Conservation (phyloP, 1,140 invertebrate genomes). For the Solenopsis invicta region DNA sequence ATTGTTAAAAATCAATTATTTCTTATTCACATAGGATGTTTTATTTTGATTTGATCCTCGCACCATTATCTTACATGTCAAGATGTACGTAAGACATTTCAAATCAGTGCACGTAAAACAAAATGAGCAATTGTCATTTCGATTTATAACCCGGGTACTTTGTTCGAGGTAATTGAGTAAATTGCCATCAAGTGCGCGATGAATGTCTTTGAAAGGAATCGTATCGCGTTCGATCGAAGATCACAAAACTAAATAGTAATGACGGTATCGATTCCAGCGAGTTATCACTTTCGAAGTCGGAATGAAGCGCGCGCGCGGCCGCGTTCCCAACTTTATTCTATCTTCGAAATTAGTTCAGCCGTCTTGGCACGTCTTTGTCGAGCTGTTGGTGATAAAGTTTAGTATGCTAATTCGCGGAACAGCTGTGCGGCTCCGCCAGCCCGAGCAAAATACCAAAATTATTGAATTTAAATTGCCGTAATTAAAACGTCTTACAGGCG, state of each 20-base stretch:
- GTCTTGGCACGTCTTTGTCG: constrained; percentile 87
- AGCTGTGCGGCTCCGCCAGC: constrained; percentile 83
- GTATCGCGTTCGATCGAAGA: constrained; percentile 11
- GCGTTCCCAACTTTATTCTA: constrained; percentile 86
- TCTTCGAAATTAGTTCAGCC: constrained; percentile 87
- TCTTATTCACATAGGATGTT: background rate
- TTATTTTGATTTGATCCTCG: constrained; percentile 10
- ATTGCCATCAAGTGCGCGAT: constrained; percentile 23
- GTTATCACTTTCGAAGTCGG: constrained; percentile 80
- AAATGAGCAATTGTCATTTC: background rate
- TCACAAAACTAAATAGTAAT: constrained; percentile 79
- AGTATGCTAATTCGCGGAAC: constrained; percentile 87
- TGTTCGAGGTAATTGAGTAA: constrained; percentile 25
- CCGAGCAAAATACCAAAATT: constrained; percentile 85
- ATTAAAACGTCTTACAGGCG: constrained; percentile 84
- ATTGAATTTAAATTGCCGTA: constrained; percentile 88
- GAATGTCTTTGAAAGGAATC: constrained; percentile 3
- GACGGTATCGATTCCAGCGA: constrained; percentile 78
- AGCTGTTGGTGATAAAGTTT: constrained; percentile 87
- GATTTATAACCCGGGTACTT: constrained; percentile 21
- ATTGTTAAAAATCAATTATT: background rate
- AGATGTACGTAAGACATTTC: background rate
- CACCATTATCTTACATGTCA: background rate
- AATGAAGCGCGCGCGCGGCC: constrained; percentile 71
- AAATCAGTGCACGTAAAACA: background rate